Evolutionary conservation across 2,888 invertebrate species (phyloP).

Genomic region (Dynastes grantii): DNA sequence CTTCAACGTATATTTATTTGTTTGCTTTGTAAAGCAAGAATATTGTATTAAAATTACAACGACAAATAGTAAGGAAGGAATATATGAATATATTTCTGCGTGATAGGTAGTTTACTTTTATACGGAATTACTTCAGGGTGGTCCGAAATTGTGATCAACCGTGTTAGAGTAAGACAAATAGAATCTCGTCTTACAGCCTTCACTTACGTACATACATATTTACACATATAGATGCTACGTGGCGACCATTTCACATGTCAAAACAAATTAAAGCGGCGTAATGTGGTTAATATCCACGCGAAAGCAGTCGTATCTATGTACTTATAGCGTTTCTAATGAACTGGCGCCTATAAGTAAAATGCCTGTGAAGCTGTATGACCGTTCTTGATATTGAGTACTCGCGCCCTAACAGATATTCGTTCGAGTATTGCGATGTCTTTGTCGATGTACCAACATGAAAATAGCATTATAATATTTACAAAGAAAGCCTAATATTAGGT

Average conservation of each 20-base stretch:
- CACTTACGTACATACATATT: background rate
- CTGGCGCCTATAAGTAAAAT: conserved; percentile 53
- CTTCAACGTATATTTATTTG: background rate
- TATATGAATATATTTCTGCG: background rate
- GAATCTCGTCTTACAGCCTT: conserved; percentile 20
- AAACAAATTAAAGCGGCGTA: conserved; percentile 26
- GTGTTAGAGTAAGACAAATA: background rate
- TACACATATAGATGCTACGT: background rate
- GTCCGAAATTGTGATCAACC: conserved; percentile 14
- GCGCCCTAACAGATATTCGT: conserved; percentile 9
- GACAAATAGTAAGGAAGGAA: background rate
- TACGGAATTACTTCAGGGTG: conserved; percentile 3
- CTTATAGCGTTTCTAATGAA: conserved; percentile 53
- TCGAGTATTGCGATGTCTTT: background rate
- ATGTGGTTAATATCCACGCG: conserved; percentile 31
- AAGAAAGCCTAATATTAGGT: conserved; percentile 16
- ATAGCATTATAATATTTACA: conserved; percentile 18
- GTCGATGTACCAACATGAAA: background rate
- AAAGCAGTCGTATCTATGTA: conserved; percentile 16
- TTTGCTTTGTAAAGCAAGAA: background rate
- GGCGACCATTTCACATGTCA: conserved; percentile 30
- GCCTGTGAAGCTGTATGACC: conserved; percentile 11
- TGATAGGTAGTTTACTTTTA: background rate
- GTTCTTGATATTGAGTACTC: conserved; percentile 10
- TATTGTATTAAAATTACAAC: background rate